Evolutionary conservation across 2,113 vertebrate species (phyloP), one percentile per base, ranked within the genome.

Genomic region (Montifringilla adamsi): DNA sequence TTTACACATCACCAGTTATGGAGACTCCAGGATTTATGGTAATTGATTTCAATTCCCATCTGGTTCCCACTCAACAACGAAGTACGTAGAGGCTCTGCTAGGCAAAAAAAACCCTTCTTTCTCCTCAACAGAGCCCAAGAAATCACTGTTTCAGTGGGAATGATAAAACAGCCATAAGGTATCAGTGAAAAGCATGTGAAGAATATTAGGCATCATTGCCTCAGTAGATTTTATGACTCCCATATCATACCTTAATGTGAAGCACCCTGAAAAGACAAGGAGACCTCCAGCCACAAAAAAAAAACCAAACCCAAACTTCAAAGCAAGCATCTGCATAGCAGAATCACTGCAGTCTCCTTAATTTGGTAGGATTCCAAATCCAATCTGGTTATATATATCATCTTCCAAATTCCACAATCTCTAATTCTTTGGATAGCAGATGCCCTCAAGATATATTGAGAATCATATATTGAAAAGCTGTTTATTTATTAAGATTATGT

Each of bases 251-350:
- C 96, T 96, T 95, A 94, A 94, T 91, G 50, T 60, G 44, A 94
- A 92, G 92, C 78, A 93, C 89, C 85, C 93, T 93, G 69, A 93
- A 96, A 96, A 89, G 75, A 60, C 86, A 86, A 63, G 76, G 68
- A 90, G 94, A 93, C 85, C 64, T 94, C 82, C 39, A 96, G 84
- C 84, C 82, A 92, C 87, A 68, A 87, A 93, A 87, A 78, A 68
- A 68, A 49, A 46, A 1, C 0, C 33, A 23, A 72, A 64, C 31
- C n/a, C 28, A 80, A 89, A 96, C 96, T 97, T 97, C 95, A 97
- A 97, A 97, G 96, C 69, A 93, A 91, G 93, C 96, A 97, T 97
- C 96, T 97, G 97, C 87, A 93, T 95, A 90, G 90, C 97, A 97
- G 96, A 97, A 89, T 97, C 75, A 83, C 68, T 94, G 46, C 91